Percentiles rank a stretch among this genome's conserved stretches.
Conservation (phyloP, 2,888 invertebrate species). For the Thecocarcelia acutangulata region DNA sequence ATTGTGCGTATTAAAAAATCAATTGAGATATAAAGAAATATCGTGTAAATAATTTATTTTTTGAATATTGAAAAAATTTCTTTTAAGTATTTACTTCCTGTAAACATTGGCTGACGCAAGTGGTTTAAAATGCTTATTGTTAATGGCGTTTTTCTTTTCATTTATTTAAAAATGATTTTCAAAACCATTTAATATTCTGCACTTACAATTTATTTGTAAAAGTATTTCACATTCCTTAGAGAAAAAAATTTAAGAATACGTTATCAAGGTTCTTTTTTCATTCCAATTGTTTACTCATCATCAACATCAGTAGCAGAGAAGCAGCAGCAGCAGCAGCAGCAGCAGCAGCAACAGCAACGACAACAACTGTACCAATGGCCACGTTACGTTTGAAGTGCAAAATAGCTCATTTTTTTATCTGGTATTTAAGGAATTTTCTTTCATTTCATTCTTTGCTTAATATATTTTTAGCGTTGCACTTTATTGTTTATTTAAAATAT, state of each 20-base stretch:
- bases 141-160: constrained; percentile 4
- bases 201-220: constrained; percentile 39
- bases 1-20: too few species aligned
- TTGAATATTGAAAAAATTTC: too few species aligned
- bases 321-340: not conserved
- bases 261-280: constrained; percentile 39
- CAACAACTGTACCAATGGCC: too few species aligned
- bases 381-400: constrained; percentile 1
- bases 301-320: too few species aligned
- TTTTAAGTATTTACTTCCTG: constrained; percentile 24
- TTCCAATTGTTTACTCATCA: constrained; percentile 46
- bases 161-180: not conserved
- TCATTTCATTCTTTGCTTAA: constrained; percentile 14
- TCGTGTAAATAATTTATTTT: too few species aligned
- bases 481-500: constrained; percentile 37
- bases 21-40: too few species aligned
- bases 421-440: constrained; percentile 48
- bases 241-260: constrained; percentile 7
- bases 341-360: not conserved
- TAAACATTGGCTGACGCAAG: constrained; percentile 14
- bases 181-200: constrained; percentile 24
- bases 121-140: not conserved
- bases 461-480: constrained; percentile 11
- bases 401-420: constrained; percentile 10
- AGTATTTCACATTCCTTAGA: constrained; percentile 48